Evolutionary conservation across 2,888 invertebrate species (phyloP).

Genomic region (Rhorus exstirpatorius): DNA sequence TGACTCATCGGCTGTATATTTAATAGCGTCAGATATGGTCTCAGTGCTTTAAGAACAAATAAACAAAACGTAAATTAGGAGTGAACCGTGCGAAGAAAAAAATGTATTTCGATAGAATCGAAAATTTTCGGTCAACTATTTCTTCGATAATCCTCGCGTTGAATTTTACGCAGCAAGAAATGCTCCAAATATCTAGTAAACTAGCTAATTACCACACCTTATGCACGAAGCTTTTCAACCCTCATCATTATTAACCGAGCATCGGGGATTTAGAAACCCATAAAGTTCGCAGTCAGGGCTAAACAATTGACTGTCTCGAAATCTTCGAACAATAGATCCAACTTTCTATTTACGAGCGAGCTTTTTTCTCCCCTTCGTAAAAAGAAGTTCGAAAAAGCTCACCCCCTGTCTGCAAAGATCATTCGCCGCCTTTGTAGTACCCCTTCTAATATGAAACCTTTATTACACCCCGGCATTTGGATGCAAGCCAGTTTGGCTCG

Average conservation of each 20-base stretch:
- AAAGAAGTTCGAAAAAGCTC: slow-evolving; percentile 19
- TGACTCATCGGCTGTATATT: not conserved
- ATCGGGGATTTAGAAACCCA: not conserved
- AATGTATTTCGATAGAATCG: not conserved
- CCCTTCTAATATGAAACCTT: slow-evolving; percentile 74
- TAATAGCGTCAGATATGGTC: not conserved
- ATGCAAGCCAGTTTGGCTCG: slow-evolving; percentile 72
- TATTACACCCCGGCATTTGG: slow-evolving; percentile 77
- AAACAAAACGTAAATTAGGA: not conserved
- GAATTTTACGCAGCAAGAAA: slow-evolving; percentile 2
- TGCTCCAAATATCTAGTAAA: not conserved
- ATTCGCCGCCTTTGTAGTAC: slow-evolving; percentile 65
- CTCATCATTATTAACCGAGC: slow-evolving; percentile 1
- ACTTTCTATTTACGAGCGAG: slow-evolving; percentile 1
- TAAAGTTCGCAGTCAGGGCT: not conserved
- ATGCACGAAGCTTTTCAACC: not conserved
- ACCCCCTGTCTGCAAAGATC: slow-evolving; percentile 15
- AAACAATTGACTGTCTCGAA: slow-evolving; percentile 26
- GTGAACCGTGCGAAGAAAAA: not conserved
- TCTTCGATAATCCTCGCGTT: not conserved
- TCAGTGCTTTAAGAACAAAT: not conserved
- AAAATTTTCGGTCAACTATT: too few species aligned
- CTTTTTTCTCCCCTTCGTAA: not conserved
- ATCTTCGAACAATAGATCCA: slow-evolving; percentile 25
- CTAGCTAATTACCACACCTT: slow-evolving; percentile 3